phyloP scores from a whole-genome alignment of 2,113 vertebrate genomes.

The Lagenorhynchus albirostris region DNA sequence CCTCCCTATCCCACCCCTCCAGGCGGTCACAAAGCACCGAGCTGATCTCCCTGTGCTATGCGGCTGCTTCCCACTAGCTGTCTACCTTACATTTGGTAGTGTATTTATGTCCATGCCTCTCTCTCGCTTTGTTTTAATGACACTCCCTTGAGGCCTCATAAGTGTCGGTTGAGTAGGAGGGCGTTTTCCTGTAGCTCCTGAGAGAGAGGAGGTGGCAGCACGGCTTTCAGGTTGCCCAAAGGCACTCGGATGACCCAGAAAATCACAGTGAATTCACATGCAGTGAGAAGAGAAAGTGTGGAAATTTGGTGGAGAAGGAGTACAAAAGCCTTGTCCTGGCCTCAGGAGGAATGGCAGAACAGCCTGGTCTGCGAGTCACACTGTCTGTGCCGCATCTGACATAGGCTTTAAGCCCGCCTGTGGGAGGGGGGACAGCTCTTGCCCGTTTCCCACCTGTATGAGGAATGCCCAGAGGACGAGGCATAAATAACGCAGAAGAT shows the following conservation, averaged over 20 bases:
- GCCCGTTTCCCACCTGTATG: neutral
- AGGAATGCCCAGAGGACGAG: neutral
- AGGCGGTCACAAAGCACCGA: too few species aligned
- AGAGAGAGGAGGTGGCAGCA: neutral
- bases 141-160: accelerated
- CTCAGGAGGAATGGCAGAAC: neutral
- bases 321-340: neutral
- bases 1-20: too few species aligned
- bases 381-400: too few species aligned
- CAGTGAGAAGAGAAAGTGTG: neutral
- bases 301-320: neutral
- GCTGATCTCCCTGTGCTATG: too few species aligned
- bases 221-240: neutral
- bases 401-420: accelerated
- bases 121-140: neutral
- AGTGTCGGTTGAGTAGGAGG: neutral
- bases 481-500: neutral
- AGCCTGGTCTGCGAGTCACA: accelerated
- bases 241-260: neutral
- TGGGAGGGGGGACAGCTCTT: accelerated
- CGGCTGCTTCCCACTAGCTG: too few species aligned
- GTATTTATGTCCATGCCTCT: too few species aligned
- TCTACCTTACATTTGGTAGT: too few species aligned
- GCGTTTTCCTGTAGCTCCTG: neutral
- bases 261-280: neutral